phyloP scores from a whole-genome alignment of 2,888 invertebrate species.

The Argynnis bischoffii region DNA sequence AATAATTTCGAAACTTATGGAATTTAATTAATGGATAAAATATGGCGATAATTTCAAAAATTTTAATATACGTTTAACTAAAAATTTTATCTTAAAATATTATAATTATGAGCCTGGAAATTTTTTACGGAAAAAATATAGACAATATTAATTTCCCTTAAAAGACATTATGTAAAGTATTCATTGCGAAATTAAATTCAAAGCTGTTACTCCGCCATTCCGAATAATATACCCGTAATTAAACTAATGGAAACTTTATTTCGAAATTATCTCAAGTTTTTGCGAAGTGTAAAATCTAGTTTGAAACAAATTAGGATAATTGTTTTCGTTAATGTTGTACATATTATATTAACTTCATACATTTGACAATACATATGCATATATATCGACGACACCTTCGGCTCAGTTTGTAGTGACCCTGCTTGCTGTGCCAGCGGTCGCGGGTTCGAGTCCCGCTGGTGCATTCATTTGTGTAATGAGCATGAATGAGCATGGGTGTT shows the following conservation, averaged over 20 bases:
- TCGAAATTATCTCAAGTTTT: constrained; percentile 5
- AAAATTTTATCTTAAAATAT: constrained; percentile 1
- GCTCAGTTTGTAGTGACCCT: no score
- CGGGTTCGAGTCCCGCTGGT: no score
- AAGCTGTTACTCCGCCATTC: background rate
- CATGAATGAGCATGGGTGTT: no score
- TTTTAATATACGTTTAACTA: constrained; percentile 1
- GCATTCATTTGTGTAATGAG: no score
- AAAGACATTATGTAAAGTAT: constrained; percentile 6
- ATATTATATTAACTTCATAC: background rate
- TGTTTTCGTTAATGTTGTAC: background rate
- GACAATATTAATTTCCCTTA: constrained; percentile 9
- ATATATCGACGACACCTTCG: no score
- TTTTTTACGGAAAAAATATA: background rate
- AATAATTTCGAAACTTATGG: no score
- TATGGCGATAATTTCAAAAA: background rate
- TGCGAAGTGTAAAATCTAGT: background rate
- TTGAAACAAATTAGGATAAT: background rate
- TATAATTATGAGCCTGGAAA: constrained; percentile 1
- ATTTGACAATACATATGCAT: constrained; percentile 2
- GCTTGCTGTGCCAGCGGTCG: no score
- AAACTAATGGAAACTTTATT: constrained; percentile 2
- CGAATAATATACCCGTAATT: constrained; percentile 4
- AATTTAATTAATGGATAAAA: constrained; percentile 1
- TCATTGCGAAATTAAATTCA: constrained; percentile 11